These are phyloP conservation scores for Acrobasis consociella DNA, from an alignment of 2,888 invertebrate genomes.

Conservation along the genomic window DNA sequence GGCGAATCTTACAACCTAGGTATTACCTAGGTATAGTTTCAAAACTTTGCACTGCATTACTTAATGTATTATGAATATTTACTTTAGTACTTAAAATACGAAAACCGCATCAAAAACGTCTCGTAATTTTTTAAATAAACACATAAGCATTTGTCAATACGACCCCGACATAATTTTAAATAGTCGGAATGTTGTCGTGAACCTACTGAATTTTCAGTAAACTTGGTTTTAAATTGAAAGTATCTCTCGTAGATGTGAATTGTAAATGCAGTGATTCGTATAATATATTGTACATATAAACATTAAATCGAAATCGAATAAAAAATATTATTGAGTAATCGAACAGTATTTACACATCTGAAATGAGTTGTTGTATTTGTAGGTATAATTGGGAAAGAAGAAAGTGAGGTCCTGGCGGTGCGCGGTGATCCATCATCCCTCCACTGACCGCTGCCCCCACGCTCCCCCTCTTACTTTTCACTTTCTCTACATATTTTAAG, in stretches of 20 bases:
- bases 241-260: neutral
- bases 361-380: conserved; percentile 65
- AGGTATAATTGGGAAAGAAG: conserved; percentile 76
- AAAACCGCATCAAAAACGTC: too few relatives aligned
- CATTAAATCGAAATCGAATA: neutral
- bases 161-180: too few relatives aligned
- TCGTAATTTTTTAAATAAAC: too few relatives aligned
- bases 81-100: too few relatives aligned
- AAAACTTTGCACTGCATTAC: too few relatives aligned
- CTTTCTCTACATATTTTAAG: conserved; percentile 84
- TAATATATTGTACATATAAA: neutral
- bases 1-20: too few relatives aligned
- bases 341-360: conserved; percentile 34
- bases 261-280: neutral
- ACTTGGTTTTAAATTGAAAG: too few relatives aligned
- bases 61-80: too few relatives aligned
- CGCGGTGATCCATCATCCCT: conserved; percentile 82
- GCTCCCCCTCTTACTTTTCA: conserved; percentile 76
- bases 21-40: too few relatives aligned
- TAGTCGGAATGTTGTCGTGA: too few relatives aligned
- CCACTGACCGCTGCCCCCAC: conserved; percentile 72
- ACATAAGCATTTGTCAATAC: too few relatives aligned
- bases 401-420: conserved; percentile 63
- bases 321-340: neutral
- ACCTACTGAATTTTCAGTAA: too few relatives aligned